phyloP scores from a whole-genome alignment of 2,797 vertebrate species.

The Takifugu rubripes region DNA sequence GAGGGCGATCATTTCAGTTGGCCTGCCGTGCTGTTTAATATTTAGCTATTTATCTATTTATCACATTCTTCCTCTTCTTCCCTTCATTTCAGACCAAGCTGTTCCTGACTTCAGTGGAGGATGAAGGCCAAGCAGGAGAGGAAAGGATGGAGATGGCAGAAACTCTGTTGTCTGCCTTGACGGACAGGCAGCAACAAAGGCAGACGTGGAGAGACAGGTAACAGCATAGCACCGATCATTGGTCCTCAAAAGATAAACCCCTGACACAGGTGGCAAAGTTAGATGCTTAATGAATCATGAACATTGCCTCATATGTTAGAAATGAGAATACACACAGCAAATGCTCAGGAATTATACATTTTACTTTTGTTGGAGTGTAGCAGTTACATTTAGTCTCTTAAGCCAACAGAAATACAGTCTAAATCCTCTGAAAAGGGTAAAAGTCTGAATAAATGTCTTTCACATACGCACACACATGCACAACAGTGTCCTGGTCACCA shows the following conservation, averaged over 20 bases:
- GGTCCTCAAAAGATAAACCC: conserved; percentile 15
- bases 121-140: conserved; percentile 73
- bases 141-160: conserved; percentile 81
- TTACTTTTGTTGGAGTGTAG: too few relatives aligned
- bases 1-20: conserved; percentile 33
- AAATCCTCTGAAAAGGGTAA: too few relatives aligned
- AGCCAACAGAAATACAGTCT: too few relatives aligned
- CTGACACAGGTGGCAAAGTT: conserved; percentile 18
- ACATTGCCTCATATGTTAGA: conserved; percentile 1
- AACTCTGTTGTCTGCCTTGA: conserved; percentile 79
- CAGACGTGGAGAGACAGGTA: conserved; percentile 92
- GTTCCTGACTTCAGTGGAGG: conserved; percentile 81
- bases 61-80: conserved; percentile 9
- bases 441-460: too few relatives aligned
- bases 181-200: conserved; percentile 85
- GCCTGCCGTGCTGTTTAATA: conserved; percentile 21
- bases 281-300: not conserved
- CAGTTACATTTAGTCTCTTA: too few relatives aligned
- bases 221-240: conserved; percentile 16
- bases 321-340: conserved; percentile 2
- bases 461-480: too few relatives aligned
- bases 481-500: too few relatives aligned
- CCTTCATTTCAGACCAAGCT: conserved; percentile 84
- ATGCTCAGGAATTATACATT: not conserved
- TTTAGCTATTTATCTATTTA: not conserved